Base-by-base conservation (phyloP, 1,140 invertebrate genomes). In the Drosophila melanica region DNA sequence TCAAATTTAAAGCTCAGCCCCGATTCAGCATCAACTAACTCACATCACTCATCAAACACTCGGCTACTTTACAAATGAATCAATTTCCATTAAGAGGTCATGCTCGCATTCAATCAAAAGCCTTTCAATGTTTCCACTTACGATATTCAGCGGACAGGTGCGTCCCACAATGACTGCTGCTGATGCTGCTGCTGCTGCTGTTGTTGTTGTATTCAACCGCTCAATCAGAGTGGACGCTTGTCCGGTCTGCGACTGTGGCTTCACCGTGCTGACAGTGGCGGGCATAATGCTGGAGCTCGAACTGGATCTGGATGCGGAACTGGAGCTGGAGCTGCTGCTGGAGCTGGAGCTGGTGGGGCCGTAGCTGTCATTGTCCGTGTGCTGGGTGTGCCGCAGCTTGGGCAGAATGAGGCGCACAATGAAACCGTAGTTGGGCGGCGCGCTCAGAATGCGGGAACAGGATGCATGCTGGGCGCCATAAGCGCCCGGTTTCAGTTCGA, bases 341-440 rank as follows among this genome's bases (percentile, higher is more conserved):
- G 69, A 23, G 20, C 54, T 37, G 41, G 48, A 58, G 18, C 41
- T 64, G 9, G 27, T 44, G 37, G 39, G 44, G 27, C n/a, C 45
- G 59, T 41, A n/a, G 30, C 62, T 65, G 55, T 47, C 35, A 23
- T 35, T 53, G 64, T 67, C 50, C 11, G 20, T 37, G 10, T 68
- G 74, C 45, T 70, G 86, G 2, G 37, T 73, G 54, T 86, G 85
- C 7, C 78, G 77, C 45, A 84, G 42, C 58, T 92, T 92, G 48
- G 89, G 85, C 78, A 90, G 67, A 48, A 92, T 86, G 47, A 92
- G 77, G 41, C 91, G 86, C 54, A 92, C 86, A 9, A 92, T 91
- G 62, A 92, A 92, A 8, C 91, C 91, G 50, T 90, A 90, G 42
- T 68, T 76, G 54, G 79, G 67, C 33, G 91, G 89, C 4, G 91